Evolutionary conservation across 2,113 vertebrate species (phyloP).

Genomic region (Trogon surrucura): DNA sequence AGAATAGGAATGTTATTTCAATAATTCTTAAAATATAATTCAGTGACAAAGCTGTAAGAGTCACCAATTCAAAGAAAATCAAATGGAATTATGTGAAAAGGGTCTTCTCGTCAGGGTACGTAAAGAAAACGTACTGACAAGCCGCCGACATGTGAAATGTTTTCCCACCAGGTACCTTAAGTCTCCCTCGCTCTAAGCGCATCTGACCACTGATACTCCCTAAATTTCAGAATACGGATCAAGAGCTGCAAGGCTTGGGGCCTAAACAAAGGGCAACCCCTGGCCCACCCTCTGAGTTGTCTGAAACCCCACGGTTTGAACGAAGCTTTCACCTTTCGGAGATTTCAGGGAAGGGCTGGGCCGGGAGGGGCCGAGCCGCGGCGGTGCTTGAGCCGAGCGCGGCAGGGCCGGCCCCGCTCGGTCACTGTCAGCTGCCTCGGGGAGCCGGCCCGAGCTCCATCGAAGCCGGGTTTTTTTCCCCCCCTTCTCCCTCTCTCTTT

Average conservation of each 20-base stretch:
- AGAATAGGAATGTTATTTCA: background rate
- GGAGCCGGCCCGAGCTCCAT: background rate
- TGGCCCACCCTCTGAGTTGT: background rate
- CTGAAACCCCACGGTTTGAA: background rate
- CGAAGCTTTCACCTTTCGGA: background rate
- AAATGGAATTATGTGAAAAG: background rate
- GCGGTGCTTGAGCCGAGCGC: too few species aligned
- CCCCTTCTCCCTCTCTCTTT: too few species aligned
- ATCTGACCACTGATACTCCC: background rate
- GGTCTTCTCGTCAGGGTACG: background rate
- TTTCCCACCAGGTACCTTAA: background rate
- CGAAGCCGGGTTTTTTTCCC: too few species aligned
- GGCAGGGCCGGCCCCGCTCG: too few species aligned
- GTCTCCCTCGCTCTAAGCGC: background rate
- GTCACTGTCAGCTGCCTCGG: background rate
- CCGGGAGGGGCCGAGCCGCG: background rate
- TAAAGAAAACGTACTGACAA: background rate
- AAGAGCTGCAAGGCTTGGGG: background rate
- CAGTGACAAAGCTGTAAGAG: background rate
- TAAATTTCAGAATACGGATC: background rate
- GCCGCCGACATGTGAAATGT: background rate
- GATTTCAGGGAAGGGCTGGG: background rate
- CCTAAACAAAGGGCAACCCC: background rate
- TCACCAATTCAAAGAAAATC: background rate
- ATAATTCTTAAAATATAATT: background rate